Conservation (phyloP, 2,888 invertebrate genomes). For the Apocheima hispidaria region DNA sequence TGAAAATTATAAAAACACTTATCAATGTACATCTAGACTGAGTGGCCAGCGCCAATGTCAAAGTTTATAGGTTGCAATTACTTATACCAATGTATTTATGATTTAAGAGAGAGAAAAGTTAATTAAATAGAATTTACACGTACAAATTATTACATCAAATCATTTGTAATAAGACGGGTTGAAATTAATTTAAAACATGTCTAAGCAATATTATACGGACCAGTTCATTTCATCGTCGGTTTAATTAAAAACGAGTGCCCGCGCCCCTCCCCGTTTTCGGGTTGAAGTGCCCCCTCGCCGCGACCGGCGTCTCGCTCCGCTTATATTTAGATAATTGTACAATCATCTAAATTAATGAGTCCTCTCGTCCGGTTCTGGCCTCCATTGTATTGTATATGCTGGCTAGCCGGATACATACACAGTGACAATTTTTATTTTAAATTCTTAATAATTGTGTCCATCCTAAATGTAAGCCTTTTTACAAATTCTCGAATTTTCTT, state of each 20-base stretch:
- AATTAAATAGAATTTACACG: not conserved
- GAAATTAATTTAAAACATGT: conserved; percentile 85
- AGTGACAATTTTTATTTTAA: conserved; percentile 74
- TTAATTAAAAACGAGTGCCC: conserved; percentile 87
- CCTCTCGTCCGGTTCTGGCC: conserved; percentile 82
- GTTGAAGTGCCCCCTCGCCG: conserved; percentile 78
- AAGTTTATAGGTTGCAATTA: too few relatives aligned
- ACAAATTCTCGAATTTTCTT: too few relatives aligned
- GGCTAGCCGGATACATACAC: conserved; percentile 71
- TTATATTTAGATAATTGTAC: conserved; percentile 87
- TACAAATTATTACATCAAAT: conserved; percentile 62
- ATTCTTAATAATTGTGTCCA: conserved; percentile 59
- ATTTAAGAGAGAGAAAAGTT: not conserved
- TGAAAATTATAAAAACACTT: too few relatives aligned
- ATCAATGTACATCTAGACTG: too few relatives aligned
- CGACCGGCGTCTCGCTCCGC: conserved; percentile 83
- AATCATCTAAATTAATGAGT: conserved; percentile 87
- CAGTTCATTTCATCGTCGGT: conserved; percentile 86
- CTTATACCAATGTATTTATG: too few relatives aligned
- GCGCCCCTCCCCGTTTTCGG: conserved; percentile 82
- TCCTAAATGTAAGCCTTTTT: not conserved
- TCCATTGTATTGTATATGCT: conserved; percentile 76
- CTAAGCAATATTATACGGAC: conserved; percentile 86
- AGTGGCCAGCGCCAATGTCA: too few relatives aligned
- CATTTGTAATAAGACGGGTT: conserved; percentile 74